phyloP scores from a whole-genome alignment of 2,797 vertebrate genomes.

The Pangasius mekongensis region DNA sequence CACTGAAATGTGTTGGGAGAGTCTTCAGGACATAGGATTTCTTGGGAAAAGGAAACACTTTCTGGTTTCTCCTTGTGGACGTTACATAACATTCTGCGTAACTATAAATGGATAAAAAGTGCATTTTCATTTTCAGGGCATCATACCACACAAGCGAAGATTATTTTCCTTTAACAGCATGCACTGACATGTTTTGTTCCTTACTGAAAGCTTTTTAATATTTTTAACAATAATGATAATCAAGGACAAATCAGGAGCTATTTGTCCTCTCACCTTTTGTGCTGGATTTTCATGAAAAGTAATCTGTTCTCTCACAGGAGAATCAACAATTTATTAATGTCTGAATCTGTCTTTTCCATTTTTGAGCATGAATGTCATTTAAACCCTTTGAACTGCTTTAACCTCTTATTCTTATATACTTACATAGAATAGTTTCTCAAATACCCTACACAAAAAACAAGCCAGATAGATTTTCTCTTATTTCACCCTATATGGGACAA shows the following conservation, averaged over 20 bases:
- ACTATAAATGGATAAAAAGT: neutral
- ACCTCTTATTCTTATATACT: neutral
- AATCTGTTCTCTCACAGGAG: conserved; percentile 15
- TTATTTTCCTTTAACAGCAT: neutral
- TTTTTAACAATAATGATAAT: neutral
- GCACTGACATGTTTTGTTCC: neutral
- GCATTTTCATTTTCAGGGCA: neutral
- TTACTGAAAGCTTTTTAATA: neutral
- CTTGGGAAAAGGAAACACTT: neutral
- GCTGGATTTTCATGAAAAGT: conserved; percentile 19
- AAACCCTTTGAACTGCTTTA: neutral
- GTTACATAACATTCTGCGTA: neutral
- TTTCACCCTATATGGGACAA: neutral
- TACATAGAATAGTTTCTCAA: neutral
- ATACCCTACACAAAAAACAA: neutral
- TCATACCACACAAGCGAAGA: neutral
- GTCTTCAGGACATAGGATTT: neutral
- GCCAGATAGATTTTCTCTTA: neutral
- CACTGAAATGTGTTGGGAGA: neutral
- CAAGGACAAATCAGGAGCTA: conserved; percentile 30
- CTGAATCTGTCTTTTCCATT: neutral
- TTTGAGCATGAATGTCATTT: neutral
- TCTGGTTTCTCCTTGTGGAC: neutral
- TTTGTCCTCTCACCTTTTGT: conserved; percentile 17
- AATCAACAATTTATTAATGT: neutral